Evolutionary conservation across 1,140 invertebrate species (phyloP).

Genomic region (Ostrea edulis): DNA sequence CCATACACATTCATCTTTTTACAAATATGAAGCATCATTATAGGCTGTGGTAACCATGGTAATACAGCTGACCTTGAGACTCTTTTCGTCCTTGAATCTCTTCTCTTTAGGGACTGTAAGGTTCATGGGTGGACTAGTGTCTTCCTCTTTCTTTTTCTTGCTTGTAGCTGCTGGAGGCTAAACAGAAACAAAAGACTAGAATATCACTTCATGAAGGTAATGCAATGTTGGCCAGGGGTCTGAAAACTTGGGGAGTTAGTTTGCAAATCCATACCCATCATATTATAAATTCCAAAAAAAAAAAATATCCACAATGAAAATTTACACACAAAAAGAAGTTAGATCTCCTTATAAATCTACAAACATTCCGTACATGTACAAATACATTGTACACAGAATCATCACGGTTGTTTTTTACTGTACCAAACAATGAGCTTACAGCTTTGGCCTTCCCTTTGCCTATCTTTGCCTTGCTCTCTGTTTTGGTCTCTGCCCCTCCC

Average conservation of each 20-base stretch:
- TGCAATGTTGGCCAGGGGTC: too few species aligned
- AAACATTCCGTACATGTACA: too few species aligned
- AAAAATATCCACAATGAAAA: too few species aligned
- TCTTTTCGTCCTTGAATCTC: slow-evolving; percentile 94
- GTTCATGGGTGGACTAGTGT: slow-evolving; percentile 89
- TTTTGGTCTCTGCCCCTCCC: slow-evolving; percentile 50
- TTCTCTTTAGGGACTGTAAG: slow-evolving; percentile 93
- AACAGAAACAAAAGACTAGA: not conserved
- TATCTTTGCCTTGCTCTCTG: slow-evolving; percentile 55
- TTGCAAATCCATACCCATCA: too few species aligned
- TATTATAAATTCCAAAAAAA: too few species aligned
- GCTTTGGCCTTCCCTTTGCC: slow-evolving; percentile 62
- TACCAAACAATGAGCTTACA: slow-evolving; percentile 51
- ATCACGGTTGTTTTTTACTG: too few species aligned
- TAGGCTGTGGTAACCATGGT: not conserved
- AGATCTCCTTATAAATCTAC: too few species aligned
- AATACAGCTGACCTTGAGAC: slow-evolving; percentile 84
- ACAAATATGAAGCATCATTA: not conserved
- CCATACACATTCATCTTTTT: not conserved
- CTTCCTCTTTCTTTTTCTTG: slow-evolving; percentile 89
- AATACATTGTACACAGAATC: too few species aligned
- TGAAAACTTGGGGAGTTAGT: too few species aligned
- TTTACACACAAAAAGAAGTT: too few species aligned
- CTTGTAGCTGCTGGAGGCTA: slow-evolving; percentile 66
- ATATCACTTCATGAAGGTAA: too few species aligned